phyloP scores from a whole-genome alignment of 2,797 vertebrate species.

The Myripristis murdjan region DNA sequence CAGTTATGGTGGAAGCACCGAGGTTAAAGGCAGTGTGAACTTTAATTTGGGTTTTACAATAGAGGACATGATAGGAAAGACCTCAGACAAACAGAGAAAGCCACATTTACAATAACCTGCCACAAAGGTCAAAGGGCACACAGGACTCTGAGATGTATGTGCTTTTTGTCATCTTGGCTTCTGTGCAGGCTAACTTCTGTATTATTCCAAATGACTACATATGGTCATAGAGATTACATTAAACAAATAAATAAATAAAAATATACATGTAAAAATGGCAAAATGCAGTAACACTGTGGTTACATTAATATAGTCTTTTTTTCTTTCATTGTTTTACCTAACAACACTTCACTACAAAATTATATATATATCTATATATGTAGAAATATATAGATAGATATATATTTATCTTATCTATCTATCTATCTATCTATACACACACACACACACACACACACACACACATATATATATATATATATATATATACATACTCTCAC shows the following conservation, averaged over 20 bases:
- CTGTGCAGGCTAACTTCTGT: background rate
- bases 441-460: too few relatives aligned
- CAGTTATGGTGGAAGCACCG: constrained; percentile 43
- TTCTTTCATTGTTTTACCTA: background rate
- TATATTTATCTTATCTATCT: too few relatives aligned
- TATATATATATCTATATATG: too few relatives aligned
- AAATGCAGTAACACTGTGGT: background rate
- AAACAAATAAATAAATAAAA: background rate
- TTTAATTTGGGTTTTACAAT: constrained; percentile 38
- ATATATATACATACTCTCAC: too few relatives aligned
- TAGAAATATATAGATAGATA: too few relatives aligned
- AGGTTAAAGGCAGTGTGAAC: constrained; percentile 37
- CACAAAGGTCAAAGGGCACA: constrained; percentile 42
- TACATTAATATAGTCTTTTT: background rate
- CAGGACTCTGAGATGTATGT: background rate
- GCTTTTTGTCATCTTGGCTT: background rate
- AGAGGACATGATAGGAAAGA: constrained; percentile 27
- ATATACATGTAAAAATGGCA: background rate
- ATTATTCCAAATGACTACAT: too few relatives aligned
- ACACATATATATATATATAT: too few relatives aligned
- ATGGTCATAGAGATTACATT: background rate
- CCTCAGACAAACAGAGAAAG: constrained; percentile 15
- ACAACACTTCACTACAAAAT: background rate
- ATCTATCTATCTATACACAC: too few relatives aligned
- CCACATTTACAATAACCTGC: constrained; percentile 13